Conservation (phyloP, 1,140 invertebrate species). For the Achatina immaculata region DNA sequence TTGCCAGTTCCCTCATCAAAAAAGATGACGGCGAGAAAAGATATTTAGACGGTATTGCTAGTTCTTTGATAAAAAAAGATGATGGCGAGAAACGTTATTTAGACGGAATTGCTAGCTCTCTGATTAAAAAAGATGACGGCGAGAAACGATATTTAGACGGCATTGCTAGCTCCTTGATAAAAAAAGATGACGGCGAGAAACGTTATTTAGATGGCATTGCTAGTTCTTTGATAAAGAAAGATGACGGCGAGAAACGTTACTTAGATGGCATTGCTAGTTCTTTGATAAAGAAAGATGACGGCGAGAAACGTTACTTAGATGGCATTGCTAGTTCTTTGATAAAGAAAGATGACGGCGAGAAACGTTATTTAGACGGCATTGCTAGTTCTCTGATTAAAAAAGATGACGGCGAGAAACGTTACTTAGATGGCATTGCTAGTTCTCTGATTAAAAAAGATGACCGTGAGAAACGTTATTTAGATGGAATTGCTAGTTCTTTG, state of each 20-base stretch:
- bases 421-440: not conserved
- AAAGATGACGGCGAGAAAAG: not conserved
- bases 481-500: not conserved
- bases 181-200: not conserved
- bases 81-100: not conserved
- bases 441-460: conserved; percentile 2
- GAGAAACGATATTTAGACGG: conserved; percentile 3
- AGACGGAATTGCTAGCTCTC: not conserved
- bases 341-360: not conserved
- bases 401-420: not conserved
- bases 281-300: not conserved
- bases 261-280: not conserved
- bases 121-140: not conserved
- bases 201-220: not conserved
- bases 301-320: not conserved
- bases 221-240: not conserved
- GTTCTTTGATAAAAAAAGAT: not conserved
- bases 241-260: not conserved
- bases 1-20: not conserved
- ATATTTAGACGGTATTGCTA: not conserved
- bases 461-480: not conserved
- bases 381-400: conserved; percentile 1
- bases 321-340: conserved; percentile 8
- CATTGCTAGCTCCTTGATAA: not conserved
- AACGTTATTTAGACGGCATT: conserved; percentile 8